Evolutionary conservation across 2,888 invertebrate species (phyloP).

Genomic region (Aproaerema taeniolella): DNA sequence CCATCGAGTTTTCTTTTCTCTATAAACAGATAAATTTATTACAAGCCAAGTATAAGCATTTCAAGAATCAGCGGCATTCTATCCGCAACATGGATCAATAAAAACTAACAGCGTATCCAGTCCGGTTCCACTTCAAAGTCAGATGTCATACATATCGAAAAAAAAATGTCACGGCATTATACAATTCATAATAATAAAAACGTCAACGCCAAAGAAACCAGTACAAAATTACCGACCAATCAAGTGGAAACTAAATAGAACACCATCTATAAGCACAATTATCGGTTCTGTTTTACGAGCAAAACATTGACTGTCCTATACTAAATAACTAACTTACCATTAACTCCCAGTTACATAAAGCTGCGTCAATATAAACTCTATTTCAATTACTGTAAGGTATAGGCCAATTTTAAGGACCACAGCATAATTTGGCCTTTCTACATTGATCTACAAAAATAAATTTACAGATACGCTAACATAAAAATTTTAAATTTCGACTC

Average conservation of each 20-base stretch:
- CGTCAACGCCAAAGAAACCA: constrained; percentile 48
- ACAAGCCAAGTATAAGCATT: no score
- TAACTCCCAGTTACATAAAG: no score
- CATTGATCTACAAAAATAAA: background rate
- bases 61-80: no score
- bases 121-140: background rate
- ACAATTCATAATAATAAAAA: constrained; percentile 72
- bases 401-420: background rate
- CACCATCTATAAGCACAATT: constrained; percentile 59
- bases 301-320: constrained; percentile 56
- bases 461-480: background rate
- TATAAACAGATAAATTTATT: no score
- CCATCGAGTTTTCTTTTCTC: no score
- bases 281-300: constrained; percentile 62
- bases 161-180: constrained; percentile 35
- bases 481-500: background rate
- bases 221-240: constrained; percentile 48
- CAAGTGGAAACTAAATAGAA: constrained; percentile 66
- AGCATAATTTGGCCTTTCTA: background rate
- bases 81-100: background rate
- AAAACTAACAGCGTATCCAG: constrained; percentile 1
- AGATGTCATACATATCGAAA: constrained; percentile 3
- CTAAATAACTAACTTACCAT: constrained; percentile 21
- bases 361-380: no score
- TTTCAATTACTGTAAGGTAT: background rate